Evolutionary conservation across 2,888 invertebrate genomes (phyloP).

Genomic region (Phyllotreta cruciferae): DNA sequence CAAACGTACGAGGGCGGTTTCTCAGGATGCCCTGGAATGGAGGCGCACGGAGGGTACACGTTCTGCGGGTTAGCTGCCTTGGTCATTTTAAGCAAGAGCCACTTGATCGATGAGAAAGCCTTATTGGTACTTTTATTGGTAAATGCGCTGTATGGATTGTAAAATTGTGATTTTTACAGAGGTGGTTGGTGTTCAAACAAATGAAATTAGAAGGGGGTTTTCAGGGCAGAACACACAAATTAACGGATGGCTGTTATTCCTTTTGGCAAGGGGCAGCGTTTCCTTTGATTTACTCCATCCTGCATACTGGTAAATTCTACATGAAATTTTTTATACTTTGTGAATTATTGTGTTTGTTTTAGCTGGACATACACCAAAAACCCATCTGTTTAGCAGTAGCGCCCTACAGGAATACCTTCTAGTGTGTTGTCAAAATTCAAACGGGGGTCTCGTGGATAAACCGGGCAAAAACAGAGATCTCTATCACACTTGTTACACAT

Average conservation of each 20-base stretch:
- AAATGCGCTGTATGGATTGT: slow-evolving; percentile 13
- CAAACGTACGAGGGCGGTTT: slow-evolving; percentile 99
- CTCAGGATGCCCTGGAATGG: slow-evolving; percentile 90
- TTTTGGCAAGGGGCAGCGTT: slow-evolving; percentile 98
- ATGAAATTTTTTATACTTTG: neutral
- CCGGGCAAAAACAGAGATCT: slow-evolving; percentile 91
- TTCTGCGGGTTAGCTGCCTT: slow-evolving; percentile 95
- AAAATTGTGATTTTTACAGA: slow-evolving; percentile 57
- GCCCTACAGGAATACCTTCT: slow-evolving; percentile 95
- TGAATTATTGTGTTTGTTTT: slow-evolving; percentile 21
- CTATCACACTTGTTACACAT: slow-evolving; percentile 96
- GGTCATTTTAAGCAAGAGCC: slow-evolving; percentile 78
- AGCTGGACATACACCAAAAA: slow-evolving; percentile 61
- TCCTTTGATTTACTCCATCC: slow-evolving; percentile 81
- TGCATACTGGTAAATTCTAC: slow-evolving; percentile 59
- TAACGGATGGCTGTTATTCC: slow-evolving; percentile 98
- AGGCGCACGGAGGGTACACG: slow-evolving; percentile 99
- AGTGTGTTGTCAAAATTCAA: slow-evolving; percentile 86
- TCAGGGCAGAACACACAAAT: slow-evolving; percentile 96
- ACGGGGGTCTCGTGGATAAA: slow-evolving; percentile 94
- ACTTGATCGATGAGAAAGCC: slow-evolving; percentile 77
- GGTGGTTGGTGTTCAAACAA: slow-evolving; percentile 91
- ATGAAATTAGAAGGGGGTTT: slow-evolving; percentile 97
- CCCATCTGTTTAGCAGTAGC: slow-evolving; percentile 81
- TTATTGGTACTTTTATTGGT: slow-evolving; percentile 65